phyloP scores from a whole-genome alignment of 2,113 vertebrate genomes.

The Megalops atlanticus region DNA sequence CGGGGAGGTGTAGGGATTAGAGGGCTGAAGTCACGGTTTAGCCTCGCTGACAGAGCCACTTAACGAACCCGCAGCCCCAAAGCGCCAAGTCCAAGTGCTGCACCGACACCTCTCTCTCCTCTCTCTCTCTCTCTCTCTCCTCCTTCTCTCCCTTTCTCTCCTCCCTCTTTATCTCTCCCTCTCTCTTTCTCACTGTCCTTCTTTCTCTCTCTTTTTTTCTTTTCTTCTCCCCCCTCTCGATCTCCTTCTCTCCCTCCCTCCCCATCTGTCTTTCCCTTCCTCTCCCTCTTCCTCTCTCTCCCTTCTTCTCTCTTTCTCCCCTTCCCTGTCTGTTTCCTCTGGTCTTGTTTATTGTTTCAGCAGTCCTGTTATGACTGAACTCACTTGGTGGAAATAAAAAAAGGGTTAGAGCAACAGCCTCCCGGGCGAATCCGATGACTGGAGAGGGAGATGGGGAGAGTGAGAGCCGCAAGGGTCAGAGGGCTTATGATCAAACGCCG shows the following conservation, averaged over 20 bases:
- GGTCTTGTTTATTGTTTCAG: background rate
- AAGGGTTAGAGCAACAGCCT: background rate
- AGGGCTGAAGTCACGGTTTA: slow-evolving; percentile 23
- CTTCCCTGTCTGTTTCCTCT: background rate
- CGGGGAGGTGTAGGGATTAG: slow-evolving; percentile 15
- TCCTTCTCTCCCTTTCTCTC: background rate
- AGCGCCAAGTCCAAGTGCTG: too few relatives aligned
- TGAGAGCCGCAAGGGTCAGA: background rate
- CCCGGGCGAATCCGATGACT: background rate
- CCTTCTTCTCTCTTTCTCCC: too few relatives aligned
- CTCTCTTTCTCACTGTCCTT: too few relatives aligned
- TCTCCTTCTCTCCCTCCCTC: background rate
- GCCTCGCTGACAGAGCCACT: slow-evolving; percentile 35
- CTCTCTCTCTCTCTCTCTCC: background rate
- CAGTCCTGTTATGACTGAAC: background rate
- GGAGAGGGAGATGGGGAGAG: background rate
- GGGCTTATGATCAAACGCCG: background rate
- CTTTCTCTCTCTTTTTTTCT: too few relatives aligned
- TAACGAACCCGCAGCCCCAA: slow-evolving; percentile 17
- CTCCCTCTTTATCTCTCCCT: background rate
- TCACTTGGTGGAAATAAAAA: background rate
- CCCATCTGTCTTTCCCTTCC: background rate
- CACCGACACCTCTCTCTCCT: background rate
- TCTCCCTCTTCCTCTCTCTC: too few relatives aligned
- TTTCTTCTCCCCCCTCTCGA: background rate